phyloP scores from a whole-genome alignment of 2,888 invertebrate genomes.

The Eristalinus aeneus region DNA sequence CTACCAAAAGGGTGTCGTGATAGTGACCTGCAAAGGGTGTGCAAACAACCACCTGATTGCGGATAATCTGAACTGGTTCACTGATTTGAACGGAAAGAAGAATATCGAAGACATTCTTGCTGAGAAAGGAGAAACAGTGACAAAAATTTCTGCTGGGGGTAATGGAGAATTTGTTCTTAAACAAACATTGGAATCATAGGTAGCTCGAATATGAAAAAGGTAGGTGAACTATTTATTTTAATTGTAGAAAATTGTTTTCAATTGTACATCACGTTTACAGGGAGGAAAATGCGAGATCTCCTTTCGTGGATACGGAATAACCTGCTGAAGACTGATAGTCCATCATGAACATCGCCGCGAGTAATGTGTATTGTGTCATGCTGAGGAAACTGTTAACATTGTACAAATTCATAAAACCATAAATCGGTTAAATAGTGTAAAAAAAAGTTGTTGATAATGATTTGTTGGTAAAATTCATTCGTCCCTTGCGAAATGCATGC shows the following conservation, averaged over 20 bases:
- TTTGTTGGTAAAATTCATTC: no score
- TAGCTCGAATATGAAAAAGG: background rate
- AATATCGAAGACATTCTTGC: constrained; percentile 96
- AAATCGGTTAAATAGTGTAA: no score
- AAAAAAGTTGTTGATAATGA: no score
- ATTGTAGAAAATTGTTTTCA: background rate
- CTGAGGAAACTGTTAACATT: no score
- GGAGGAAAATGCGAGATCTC: no score
- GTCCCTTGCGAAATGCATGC: no score
- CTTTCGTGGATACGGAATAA: no score
- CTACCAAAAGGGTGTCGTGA: constrained; percentile 94
- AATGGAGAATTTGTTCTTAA: constrained; percentile 47
- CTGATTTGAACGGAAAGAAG: constrained; percentile 86
- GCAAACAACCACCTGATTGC: constrained; percentile 96
- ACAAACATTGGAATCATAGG: background rate
- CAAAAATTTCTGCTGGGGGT: constrained; percentile 75
- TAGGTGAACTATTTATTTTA: background rate
- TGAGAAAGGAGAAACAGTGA: constrained; percentile 92
- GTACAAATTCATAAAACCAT: no score
- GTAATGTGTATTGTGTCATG: no score
- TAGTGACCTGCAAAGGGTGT: constrained; percentile 94
- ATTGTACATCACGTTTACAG: no score
- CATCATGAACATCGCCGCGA: no score
- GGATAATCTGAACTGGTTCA: constrained; percentile 97
- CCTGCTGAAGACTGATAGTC: no score